Conservation (phyloP, 1,140 invertebrate genomes). For the Cotesia chilonis region DNA sequence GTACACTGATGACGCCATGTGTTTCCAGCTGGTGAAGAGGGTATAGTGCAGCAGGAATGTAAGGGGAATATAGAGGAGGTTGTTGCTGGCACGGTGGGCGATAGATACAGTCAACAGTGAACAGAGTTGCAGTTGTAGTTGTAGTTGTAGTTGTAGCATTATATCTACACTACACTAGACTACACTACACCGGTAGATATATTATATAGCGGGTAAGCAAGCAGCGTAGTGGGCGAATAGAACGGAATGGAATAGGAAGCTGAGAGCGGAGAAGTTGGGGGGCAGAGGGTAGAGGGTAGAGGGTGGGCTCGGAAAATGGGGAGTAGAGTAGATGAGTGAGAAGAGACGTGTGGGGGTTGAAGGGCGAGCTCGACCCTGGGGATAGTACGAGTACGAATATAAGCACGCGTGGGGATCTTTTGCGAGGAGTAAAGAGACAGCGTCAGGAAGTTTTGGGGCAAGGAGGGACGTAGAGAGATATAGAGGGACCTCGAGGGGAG, state of each 20-base stretch:
- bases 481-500: neutral
- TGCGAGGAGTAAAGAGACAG: conserved; percentile 20
- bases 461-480: neutral
- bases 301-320: neutral
- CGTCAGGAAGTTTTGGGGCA: conserved; percentile 21
- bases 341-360: neutral
- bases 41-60: neutral
- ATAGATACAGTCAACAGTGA: conserved; percentile 2
- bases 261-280: neutral
- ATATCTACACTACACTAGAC: neutral
- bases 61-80: conserved; percentile 16
- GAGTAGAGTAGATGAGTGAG: neutral
- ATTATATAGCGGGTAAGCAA: too few species aligned
- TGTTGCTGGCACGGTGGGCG: conserved; percentile 15
- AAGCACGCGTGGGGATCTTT: conserved; percentile 20
- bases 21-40: conserved; percentile 58
- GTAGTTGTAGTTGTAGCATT: neutral
- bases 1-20: conserved; percentile 57
- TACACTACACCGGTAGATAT: neutral
- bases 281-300: neutral
- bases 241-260: neutral
- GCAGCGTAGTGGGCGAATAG: too few species aligned
- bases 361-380: conserved; percentile 9
- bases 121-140: neutral
- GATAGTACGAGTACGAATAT: neutral